Evolutionary conservation across 2,113 vertebrate genomes (phyloP).

Genomic region (Sisor rabdophorus): DNA sequence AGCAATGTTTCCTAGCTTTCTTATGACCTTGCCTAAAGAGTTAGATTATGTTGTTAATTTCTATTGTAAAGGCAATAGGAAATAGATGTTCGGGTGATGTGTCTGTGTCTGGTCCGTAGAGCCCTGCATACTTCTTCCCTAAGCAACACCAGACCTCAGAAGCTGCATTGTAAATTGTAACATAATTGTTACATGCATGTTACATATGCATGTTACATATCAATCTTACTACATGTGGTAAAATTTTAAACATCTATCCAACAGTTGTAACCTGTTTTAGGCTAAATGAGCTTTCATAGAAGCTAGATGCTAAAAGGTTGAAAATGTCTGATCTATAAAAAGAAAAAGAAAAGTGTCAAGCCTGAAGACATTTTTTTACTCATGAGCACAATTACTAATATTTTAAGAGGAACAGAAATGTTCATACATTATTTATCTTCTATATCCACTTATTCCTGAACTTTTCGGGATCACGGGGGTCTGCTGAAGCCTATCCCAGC

Average conservation of each 20-base stretch:
- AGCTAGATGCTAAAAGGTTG: neutral
- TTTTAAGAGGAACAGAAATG: neutral
- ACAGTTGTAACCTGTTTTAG: neutral
- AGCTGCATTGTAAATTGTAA: neutral
- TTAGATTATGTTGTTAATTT: neutral
- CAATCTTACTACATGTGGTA: neutral
- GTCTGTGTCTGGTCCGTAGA: neutral
- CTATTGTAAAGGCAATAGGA: neutral
- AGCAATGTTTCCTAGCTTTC: slow-evolving; percentile 12
- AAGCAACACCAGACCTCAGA: neutral
- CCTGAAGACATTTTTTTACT: slow-evolving; percentile 24
- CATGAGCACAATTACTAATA: slow-evolving; percentile 24
- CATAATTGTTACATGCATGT: neutral
- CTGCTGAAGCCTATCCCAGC: too few relatives aligned
- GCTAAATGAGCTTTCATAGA: neutral
- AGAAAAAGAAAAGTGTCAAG: slow-evolving; percentile 26
- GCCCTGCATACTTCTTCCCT: neutral
- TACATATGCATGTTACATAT: neutral
- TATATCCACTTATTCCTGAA: too few relatives aligned
- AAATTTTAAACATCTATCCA: neutral
- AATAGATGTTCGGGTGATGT: neutral
- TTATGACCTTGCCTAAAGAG: neutral
- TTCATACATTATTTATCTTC: too few relatives aligned
- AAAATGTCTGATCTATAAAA: slow-evolving; percentile 1
- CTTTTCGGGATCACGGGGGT: too few relatives aligned